Base-by-base conservation (phyloP, 2,888 invertebrate genomes). In the Heliconius erato region DNA sequence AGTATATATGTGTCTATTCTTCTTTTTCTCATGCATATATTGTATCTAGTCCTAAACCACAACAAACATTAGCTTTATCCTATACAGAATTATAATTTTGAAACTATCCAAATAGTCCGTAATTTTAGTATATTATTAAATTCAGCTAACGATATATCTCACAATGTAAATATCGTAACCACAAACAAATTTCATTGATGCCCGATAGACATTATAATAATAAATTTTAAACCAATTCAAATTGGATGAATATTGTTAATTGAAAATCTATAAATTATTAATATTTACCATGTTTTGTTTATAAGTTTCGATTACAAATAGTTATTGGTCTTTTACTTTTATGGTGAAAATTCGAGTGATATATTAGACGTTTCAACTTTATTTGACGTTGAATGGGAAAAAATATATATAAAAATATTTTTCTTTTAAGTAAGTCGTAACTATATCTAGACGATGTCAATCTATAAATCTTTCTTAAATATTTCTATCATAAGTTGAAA, bases 41-140 rank as follows among this genome's bases (percentile, higher is more conserved):
- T 63, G 3, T n/a, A 63, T 63, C 49, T n/a, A 63, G 23, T 19
- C 40, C 6, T 16, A 71, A 71, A 40, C 12, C 23, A 23, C 19
- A 9, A 69, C 68, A 69, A 71, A 71, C n/a, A 40, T 71, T 71
- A 44, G 16, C 71, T 44, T n/a, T 6, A 40, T 44, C 44, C 35
- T 71, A 40, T 40, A 40, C 16, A 44, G 1, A 19, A 67, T n/a
- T 71, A 16, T 14, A 23, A 71, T 71, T 65, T 65, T 28, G 11
- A 23, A 71, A 71, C 40, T 71, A 69, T 23, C 9, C 35, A 71
- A 71, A 71, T 71, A 40, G 3, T 69, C 11, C 1, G 9, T 40
- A 71, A 40, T 71, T 71, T 71, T 44, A 44, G 71, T 71, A 40
- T 26, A 71, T 71, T 71, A 71, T 71, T 44, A 44, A 71, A 71